Evolutionary conservation across 2,113 vertebrate genomes (phyloP).

Genomic region (Mormoops blainvillei): DNA sequence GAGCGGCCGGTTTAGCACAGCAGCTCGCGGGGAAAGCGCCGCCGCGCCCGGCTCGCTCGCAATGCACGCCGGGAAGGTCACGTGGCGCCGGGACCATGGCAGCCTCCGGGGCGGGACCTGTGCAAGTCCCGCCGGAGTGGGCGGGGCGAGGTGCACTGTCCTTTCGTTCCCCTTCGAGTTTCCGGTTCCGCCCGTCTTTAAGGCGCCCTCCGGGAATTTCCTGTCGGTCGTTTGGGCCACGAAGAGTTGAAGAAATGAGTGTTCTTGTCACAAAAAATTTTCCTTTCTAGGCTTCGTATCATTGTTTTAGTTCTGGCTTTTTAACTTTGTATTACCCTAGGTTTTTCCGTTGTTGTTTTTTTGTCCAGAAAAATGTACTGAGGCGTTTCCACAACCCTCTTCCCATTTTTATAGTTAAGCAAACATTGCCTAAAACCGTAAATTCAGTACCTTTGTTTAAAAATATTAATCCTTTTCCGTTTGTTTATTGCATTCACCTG

Average conservation of each 20-base stretch:
- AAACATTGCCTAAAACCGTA: neutral
- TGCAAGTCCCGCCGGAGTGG: too few relatives aligned
- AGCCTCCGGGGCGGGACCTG: rapidly evolving
- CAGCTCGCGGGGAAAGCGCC: neutral
- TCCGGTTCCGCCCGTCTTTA: neutral
- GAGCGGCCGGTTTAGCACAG: rapidly evolving
- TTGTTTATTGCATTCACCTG: neutral
- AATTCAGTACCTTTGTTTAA: neutral
- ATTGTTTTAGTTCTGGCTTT: neutral
- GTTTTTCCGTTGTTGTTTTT: neutral
- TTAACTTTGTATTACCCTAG: neutral
- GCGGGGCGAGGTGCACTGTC: neutral
- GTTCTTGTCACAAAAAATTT: neutral
- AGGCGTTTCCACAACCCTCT: neutral
- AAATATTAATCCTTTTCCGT: neutral
- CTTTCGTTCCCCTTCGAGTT: neutral
- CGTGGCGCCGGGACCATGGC: neutral
- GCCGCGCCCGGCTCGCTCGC: rapidly evolving
- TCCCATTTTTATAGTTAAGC: neutral
- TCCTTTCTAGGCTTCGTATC: rapidly evolving
- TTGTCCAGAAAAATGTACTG: neutral
- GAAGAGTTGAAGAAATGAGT: neutral
- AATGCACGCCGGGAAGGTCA: neutral
- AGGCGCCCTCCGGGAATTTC: rapidly evolving
- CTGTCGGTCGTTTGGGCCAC: rapidly evolving